These are phyloP conservation scores for Ischnura elegans DNA, from an alignment of 2,888 invertebrate species.

Conservation along the genomic window DNA sequence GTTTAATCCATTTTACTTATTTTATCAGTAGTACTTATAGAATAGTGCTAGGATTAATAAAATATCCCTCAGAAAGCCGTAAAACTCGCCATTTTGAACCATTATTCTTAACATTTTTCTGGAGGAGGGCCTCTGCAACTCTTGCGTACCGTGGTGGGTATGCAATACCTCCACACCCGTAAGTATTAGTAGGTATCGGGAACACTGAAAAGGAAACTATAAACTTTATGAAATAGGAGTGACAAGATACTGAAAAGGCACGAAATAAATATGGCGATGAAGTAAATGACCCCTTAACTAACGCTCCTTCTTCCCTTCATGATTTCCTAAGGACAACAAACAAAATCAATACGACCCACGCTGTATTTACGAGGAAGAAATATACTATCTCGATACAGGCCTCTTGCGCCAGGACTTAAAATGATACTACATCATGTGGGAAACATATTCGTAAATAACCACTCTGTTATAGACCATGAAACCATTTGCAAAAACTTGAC, in stretches of 20 bases:
- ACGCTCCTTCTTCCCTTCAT: not conserved
- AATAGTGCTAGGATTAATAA: no score
- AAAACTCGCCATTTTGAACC: no score
- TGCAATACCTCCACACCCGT: no score
- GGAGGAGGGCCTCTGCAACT: no score
- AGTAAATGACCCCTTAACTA: not conserved
- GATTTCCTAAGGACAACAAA: not conserved
- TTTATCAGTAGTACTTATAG: no score
- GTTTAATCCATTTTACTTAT: no score
- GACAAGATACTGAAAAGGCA: not conserved
- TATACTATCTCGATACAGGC: not conserved
- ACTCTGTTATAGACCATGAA: not conserved
- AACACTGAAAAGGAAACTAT: no score
- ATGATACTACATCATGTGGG: not conserved
- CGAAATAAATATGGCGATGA: not conserved
- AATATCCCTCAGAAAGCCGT: no score
- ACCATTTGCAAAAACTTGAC: not conserved
- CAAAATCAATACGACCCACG: constrained; percentile 6
- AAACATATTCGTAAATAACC: not conserved
- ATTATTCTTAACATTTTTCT: no score
- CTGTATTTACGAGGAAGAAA: not conserved
- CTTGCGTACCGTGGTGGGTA: no score
- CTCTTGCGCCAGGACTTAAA: not conserved
- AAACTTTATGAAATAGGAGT: no score
- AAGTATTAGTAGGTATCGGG: no score